phyloP scores from a whole-genome alignment of 37 sponge, comb jelly and placozoan genomes.

The Chondrosia reniformis region DNA sequence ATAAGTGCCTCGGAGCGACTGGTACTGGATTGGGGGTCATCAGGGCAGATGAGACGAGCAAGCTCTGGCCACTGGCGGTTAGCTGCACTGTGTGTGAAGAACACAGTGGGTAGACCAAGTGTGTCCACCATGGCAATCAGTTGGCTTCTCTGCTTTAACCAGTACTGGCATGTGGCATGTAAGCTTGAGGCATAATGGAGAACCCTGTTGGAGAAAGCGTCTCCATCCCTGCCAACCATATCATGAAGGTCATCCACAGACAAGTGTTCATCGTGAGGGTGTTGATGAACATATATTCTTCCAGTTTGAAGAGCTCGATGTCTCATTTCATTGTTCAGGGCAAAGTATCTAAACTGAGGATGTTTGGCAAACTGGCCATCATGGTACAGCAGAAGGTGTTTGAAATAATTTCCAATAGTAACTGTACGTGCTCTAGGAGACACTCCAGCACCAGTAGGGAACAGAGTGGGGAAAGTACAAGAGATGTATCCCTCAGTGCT shows the following conservation, averaged over 20 bases:
- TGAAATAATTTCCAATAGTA: constrained; percentile 4
- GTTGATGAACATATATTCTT: not conserved
- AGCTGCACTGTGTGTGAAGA: constrained; percentile 45
- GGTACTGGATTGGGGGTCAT: constrained; percentile 12
- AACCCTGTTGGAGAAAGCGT: constrained; percentile 33
- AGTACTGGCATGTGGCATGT: constrained; percentile 46
- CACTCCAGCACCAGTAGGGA: constrained; percentile 38
- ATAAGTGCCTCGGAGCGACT: constrained; percentile 17
- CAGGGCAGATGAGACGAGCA: constrained; percentile 37
- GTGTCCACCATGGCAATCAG: constrained; percentile 50
- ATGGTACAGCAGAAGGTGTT: constrained; percentile 1
- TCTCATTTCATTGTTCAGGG: constrained; percentile 10
- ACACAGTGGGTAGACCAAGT: constrained; percentile 33
- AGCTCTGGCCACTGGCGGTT: constrained; percentile 60
- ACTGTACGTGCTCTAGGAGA: not conserved
- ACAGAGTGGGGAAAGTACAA: constrained; percentile 36
- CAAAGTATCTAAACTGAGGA: constrained; percentile 19
- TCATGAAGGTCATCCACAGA: constrained; percentile 30
- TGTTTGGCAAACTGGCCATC: constrained; percentile 37
- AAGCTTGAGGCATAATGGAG: constrained; percentile 36
- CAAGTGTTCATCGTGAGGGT: constrained; percentile 30
- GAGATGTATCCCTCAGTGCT: constrained; percentile 40
- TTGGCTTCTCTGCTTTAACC: constrained; percentile 37
- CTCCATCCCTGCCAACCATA: constrained; percentile 44
- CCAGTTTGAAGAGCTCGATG: constrained; percentile 26